These are phyloP conservation scores for Corythaixoides concolor DNA, from an alignment of 2,113 vertebrate genomes.

Conservation along the genomic window DNA sequence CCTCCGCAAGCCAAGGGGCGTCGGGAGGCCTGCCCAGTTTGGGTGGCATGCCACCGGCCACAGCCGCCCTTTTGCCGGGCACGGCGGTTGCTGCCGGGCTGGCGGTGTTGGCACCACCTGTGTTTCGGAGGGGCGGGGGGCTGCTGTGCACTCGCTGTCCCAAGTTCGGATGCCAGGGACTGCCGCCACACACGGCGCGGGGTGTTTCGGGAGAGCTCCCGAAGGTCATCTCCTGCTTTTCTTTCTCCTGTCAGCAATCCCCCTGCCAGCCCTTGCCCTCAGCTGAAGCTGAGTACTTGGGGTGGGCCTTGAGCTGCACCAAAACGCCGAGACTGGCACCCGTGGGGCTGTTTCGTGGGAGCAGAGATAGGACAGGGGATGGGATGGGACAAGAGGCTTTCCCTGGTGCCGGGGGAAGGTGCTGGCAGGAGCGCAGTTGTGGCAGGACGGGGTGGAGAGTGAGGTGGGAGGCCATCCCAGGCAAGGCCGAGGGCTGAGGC, in stretches of 20 bases:
- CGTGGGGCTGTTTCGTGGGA: accelerated
- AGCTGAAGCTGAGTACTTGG: neutral
- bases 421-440: accelerated
- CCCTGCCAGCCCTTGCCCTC: neutral
- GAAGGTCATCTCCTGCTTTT: neutral
- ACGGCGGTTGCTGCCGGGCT: neutral
- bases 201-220: neutral
- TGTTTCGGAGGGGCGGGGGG: neutral
- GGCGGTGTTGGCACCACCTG: accelerated
- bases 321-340: accelerated
- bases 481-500: neutral
- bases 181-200: accelerated
- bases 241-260: neutral
- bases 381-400: neutral
- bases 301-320: neutral
- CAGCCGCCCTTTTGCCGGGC: accelerated
- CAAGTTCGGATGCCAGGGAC: neutral
- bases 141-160: neutral
- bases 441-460: accelerated
- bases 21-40: accelerated
- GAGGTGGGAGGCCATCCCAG: neutral
- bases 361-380: neutral
- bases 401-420: neutral
- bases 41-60: accelerated
- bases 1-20: accelerated